Percentiles rank a stretch among this genome's conserved stretches.
These are phyloP conservation scores for Cataglyphis altisquamis DNA, from an alignment of 2,888 invertebrate species.

Conservation along the genomic window DNA sequence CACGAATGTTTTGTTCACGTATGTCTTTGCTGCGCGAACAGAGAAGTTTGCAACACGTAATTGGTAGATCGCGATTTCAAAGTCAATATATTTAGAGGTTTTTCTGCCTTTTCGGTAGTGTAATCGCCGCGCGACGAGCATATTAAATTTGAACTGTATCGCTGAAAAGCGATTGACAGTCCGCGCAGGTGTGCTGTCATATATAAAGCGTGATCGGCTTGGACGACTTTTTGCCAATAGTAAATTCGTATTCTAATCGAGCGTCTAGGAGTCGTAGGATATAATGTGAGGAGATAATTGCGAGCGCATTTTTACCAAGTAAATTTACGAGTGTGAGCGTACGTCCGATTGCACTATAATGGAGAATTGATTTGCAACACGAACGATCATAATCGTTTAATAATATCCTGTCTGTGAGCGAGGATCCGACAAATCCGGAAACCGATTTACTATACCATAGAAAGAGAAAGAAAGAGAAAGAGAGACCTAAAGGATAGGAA, in stretches of 20 bases:
- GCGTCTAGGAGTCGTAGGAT: slow-evolving; percentile 53
- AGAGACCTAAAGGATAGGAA: slow-evolving; percentile 45
- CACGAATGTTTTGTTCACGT: background rate
- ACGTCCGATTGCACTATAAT: slow-evolving; percentile 54
- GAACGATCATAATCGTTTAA: slow-evolving; percentile 6
- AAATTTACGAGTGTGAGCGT: slow-evolving; percentile 60
- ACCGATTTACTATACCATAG: slow-evolving; percentile 17
- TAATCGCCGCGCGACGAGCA: slow-evolving; percentile 31
- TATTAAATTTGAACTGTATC: slow-evolving; percentile 24
- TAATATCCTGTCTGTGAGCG: slow-evolving; percentile 12
- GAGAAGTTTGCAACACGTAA: slow-evolving; percentile 43
- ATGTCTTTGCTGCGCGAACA: slow-evolving; percentile 13
- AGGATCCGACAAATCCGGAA: slow-evolving; percentile 20
- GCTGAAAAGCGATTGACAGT: slow-evolving; percentile 19
- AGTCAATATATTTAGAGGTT: slow-evolving; percentile 69
- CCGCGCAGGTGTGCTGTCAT: slow-evolving; percentile 17
- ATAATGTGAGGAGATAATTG: slow-evolving; percentile 51
- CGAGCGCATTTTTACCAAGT: slow-evolving; percentile 70
- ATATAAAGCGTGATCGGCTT: slow-evolving; percentile 43
- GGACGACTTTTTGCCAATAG: slow-evolving; percentile 43
- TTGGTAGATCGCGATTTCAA: slow-evolving; percentile 47
- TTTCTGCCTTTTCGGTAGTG: slow-evolving; percentile 54
- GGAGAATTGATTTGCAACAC: slow-evolving; percentile 44
- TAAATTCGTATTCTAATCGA: slow-evolving; percentile 55
- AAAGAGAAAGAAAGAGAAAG: slow-evolving; percentile 43